Conservation (phyloP, 2,797 vertebrate species). For the Phoeniculus purpureus region DNA sequence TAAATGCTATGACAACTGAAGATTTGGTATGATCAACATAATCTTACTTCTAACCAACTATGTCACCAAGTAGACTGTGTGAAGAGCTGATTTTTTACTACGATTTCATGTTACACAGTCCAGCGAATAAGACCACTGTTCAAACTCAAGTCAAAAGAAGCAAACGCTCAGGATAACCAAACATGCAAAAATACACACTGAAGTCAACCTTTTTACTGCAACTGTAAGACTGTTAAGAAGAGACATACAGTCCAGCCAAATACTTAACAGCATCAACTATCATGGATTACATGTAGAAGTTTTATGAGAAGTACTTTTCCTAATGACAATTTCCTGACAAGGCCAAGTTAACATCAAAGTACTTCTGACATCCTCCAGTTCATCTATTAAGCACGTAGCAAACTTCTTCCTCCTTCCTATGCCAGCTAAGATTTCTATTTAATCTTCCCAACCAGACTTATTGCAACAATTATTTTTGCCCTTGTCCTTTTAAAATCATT, state of each 20-base stretch:
- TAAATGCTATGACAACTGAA: not conserved
- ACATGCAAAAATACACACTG: not conserved
- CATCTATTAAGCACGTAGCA: not conserved
- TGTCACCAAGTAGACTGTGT: not conserved
- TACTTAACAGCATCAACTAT: not conserved
- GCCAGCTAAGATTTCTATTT: not conserved
- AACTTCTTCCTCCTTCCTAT: not conserved
- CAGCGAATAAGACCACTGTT: not conserved
- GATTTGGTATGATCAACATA: not conserved
- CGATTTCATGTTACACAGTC: not conserved
- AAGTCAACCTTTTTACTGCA: not conserved
- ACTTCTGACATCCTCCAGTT: not conserved
- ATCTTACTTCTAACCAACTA: not conserved
- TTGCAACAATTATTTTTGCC: not conserved
- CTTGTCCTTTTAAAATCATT: not conserved
- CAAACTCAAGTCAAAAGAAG: not conserved
- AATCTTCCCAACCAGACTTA: not conserved
- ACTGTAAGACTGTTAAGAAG: not conserved
- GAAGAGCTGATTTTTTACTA: not conserved
- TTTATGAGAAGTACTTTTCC: not conserved
- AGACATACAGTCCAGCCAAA: not conserved
- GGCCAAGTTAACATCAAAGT: not conserved
- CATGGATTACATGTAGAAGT: not conserved
- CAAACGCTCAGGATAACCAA: not conserved
- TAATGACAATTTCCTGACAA: not conserved